These are phyloP conservation scores for Sebastes kiyomatsui DNA, from an alignment of 2,797 vertebrate species.

Conservation along the genomic window DNA sequence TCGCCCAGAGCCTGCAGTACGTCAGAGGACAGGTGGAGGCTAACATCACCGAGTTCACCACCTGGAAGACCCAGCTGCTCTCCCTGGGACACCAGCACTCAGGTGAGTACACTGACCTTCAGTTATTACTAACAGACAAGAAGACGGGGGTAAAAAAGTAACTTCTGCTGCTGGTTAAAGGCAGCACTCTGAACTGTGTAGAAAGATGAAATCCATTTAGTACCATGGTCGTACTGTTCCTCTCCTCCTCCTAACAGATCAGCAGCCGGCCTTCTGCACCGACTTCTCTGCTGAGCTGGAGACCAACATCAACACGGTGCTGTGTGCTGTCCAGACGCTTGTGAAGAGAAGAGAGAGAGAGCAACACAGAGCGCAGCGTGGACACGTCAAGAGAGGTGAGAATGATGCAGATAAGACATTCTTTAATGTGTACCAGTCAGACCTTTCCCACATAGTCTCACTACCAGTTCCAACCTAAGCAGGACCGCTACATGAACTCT, in stretches of 20 bases:
- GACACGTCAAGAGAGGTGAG: slow-evolving; percentile 75
- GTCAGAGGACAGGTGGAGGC: slow-evolving; percentile 85
- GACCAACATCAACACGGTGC: slow-evolving; percentile 84
- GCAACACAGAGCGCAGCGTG: slow-evolving; percentile 49
- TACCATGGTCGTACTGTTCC: not conserved
- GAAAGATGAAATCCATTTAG: not conserved
- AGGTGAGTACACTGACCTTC: slow-evolving; percentile 51
- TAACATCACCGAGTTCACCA: slow-evolving; percentile 83
- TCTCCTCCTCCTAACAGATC: slow-evolving; percentile 44
- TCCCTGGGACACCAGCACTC: slow-evolving; percentile 60
- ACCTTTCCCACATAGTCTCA: too few relatives aligned
- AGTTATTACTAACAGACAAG: not conserved
- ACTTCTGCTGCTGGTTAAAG: not conserved
- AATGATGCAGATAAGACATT: not conserved
- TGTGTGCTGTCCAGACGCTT: slow-evolving; percentile 90
- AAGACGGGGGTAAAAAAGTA: not conserved
- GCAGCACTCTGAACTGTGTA: not conserved
- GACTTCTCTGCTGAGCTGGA: slow-evolving; percentile 90
- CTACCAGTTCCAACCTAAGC: too few relatives aligned
- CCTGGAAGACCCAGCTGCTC: slow-evolving; percentile 89
- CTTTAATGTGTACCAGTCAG: too few relatives aligned
- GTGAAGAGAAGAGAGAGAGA: slow-evolving; percentile 82
- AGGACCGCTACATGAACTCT: too few relatives aligned
- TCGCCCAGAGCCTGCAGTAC: slow-evolving; percentile 85
- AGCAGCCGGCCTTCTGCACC: slow-evolving; percentile 71